Evolutionary conservation across 1,140 invertebrate genomes (phyloP).

Genomic region (Temnothorax longispinosus): DNA sequence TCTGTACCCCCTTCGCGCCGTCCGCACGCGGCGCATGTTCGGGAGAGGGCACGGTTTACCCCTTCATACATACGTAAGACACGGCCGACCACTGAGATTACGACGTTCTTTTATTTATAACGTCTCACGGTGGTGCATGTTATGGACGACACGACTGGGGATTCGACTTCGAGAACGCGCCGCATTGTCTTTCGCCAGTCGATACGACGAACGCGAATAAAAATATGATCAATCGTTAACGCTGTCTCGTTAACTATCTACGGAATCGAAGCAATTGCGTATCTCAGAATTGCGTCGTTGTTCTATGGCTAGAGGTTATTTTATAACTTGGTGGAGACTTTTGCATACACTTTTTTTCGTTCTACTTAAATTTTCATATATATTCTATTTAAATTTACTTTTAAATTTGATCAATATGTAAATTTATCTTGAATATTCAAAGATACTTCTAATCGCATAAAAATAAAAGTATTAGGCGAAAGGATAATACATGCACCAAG

Average conservation of each 20-base stretch:
- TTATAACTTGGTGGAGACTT: not conserved
- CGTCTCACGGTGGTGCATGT: conserved; percentile 54
- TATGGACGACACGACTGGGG: conserved; percentile 74
- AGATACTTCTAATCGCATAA: not conserved
- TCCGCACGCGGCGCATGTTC: not conserved
- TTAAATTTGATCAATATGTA: not conserved
- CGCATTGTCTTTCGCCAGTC: conserved; percentile 45
- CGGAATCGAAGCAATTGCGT: not conserved
- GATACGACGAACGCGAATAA: conserved; percentile 3
- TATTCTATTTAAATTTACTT: not conserved
- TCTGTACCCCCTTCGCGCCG: not conserved
- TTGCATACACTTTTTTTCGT: not conserved
- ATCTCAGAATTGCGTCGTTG: not conserved
- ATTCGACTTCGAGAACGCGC: conserved; percentile 45
- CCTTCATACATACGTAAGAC: conserved; percentile 77
- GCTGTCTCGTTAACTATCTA: not conserved
- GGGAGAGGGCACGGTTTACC: conserved; percentile 2
- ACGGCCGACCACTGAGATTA: conserved; percentile 75
- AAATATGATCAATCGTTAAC: conserved; percentile 18
- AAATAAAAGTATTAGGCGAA: not conserved
- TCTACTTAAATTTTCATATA: not conserved
- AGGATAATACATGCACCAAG: not conserved
- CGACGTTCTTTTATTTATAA: conserved; percentile 80
- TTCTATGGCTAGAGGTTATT: not conserved
- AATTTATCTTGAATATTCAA: not conserved